Percentiles rank a stretch among this genome's conserved stretches.
These are phyloP conservation scores for Papilio aristodemus DNA, from an alignment of 1,140 invertebrate genomes.

Conservation along the genomic window DNA sequence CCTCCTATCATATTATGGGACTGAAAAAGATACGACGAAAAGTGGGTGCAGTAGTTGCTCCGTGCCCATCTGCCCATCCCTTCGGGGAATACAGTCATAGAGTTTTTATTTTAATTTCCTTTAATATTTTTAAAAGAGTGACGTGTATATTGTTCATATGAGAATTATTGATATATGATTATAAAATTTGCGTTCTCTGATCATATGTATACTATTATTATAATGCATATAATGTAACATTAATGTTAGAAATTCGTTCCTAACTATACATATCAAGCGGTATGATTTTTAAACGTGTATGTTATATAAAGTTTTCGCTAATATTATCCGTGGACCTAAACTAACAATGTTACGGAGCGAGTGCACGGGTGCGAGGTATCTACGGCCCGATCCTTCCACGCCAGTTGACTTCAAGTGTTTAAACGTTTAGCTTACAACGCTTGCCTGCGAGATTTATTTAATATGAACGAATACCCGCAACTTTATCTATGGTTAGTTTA, in stretches of 20 bases:
- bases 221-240: background rate
- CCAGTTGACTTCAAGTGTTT: background rate
- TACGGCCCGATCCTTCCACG: background rate
- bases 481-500: background rate
- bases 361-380: background rate
- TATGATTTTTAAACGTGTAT: background rate
- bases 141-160: too few relatives aligned
- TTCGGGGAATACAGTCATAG: too few relatives aligned
- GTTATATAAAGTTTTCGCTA: background rate
- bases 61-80: too few relatives aligned
- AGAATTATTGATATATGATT: too few relatives aligned
- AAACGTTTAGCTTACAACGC: slow-evolving; percentile 14
- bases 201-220: too few relatives aligned
- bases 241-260: background rate
- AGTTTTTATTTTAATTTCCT: too few relatives aligned
- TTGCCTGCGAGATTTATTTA: background rate
- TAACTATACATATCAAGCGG: background rate
- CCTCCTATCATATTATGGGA: too few relatives aligned
- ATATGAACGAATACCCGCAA: background rate
- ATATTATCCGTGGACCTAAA: slow-evolving; percentile 16
- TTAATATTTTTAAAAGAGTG: too few relatives aligned
- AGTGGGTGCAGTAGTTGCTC: too few relatives aligned
- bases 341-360: background rate
- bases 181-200: too few relatives aligned
- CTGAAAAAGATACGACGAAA: too few relatives aligned